Evolutionary conservation across 2,797 vertebrate genomes (phyloP).

Genomic region (Mormyrus proboscirostris): DNA sequence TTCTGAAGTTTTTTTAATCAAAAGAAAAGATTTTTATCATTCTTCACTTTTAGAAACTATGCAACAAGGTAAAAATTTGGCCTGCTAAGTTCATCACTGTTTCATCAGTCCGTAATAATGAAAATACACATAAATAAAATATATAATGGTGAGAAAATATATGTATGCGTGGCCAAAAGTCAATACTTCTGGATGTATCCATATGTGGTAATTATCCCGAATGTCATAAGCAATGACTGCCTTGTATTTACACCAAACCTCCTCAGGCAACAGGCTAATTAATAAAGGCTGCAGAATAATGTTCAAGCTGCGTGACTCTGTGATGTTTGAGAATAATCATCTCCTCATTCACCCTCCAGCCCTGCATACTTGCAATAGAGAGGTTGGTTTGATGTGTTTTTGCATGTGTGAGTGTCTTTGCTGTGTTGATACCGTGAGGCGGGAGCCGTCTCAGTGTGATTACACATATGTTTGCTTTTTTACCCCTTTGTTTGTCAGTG

Average conservation of each 20-base stretch:
- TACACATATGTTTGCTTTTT: slow-evolving; percentile 25
- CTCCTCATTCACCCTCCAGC: slow-evolving; percentile 27
- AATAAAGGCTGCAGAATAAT: slow-evolving; percentile 46
- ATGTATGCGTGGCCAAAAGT: slow-evolving; percentile 44
- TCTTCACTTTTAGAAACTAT: slow-evolving; percentile 50
- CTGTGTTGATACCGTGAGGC: background rate
- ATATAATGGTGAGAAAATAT: slow-evolving; percentile 44
- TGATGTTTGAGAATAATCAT: slow-evolving; percentile 43
- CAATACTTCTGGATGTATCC: slow-evolving; percentile 37
- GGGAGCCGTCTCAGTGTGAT: background rate
- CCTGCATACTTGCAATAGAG: slow-evolving; percentile 27
- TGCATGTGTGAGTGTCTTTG: slow-evolving; percentile 18
- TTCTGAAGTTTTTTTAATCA: slow-evolving; percentile 45
- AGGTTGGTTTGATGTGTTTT: slow-evolving; percentile 25
- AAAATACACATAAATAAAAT: slow-evolving; percentile 43
- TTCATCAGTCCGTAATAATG: slow-evolving; percentile 39
- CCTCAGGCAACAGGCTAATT: slow-evolving; percentile 46
- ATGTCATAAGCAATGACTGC: slow-evolving; percentile 46
- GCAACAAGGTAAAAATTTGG: slow-evolving; percentile 40
- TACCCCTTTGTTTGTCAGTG: slow-evolving; percentile 22
- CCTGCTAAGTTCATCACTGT: slow-evolving; percentile 42
- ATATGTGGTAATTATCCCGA: slow-evolving; percentile 42
- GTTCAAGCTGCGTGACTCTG: slow-evolving; percentile 17
- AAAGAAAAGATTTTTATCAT: slow-evolving; percentile 55
- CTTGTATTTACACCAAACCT: slow-evolving; percentile 34